Evolutionary conservation across 2,888 invertebrate species (phyloP), one percentile per base, ranked within the genome.

Genomic region (Cheilosia urbana): DNA sequence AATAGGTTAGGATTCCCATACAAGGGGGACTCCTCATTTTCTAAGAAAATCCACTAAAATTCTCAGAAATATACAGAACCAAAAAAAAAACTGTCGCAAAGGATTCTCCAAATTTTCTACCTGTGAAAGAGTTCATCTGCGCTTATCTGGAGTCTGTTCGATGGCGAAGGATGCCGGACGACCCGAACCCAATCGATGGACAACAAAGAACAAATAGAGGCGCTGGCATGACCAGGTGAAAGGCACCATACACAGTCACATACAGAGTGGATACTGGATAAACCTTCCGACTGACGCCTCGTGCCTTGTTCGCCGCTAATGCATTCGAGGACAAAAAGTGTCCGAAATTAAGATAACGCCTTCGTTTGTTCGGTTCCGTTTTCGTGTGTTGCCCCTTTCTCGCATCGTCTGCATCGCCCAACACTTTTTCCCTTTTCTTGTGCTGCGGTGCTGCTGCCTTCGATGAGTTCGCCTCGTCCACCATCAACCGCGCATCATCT

Each of bases 301-400:
- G 88, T 88, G 88, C 88, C 88, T 83, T 88, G 88, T 88, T 87
- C 81, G 83, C 78, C 73, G 80, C 88, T 88, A 88, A 88, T 88
- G 88, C 88, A 88, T 88, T 87, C 75, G 87, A 87, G 88, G 88
- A 87, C 87, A 88, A 88, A 88, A 88, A 87, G 88, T 88, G 88
- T 88, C 87, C 83, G 73, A 88, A 88, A 87, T 88, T 87, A 87
- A 88, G 88, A 88, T 88, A 88, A 88, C 87, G 87, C 85, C 85
- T 85, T 85, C 85, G 85, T 85, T 76, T 81, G 81, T 81, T 85
- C 85, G 68, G 85, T 85, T 85, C 85, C 85, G 85, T 85, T 85
- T 75, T 69, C 9, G 58, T 68, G 65, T 66, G 21, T 58, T 69
- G 17, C 17, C 47, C 53, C 40, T 60, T 27, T 58, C 58, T 47